phyloP scores from a whole-genome alignment of 2,888 invertebrate genomes.

The Erebia ligea region DNA sequence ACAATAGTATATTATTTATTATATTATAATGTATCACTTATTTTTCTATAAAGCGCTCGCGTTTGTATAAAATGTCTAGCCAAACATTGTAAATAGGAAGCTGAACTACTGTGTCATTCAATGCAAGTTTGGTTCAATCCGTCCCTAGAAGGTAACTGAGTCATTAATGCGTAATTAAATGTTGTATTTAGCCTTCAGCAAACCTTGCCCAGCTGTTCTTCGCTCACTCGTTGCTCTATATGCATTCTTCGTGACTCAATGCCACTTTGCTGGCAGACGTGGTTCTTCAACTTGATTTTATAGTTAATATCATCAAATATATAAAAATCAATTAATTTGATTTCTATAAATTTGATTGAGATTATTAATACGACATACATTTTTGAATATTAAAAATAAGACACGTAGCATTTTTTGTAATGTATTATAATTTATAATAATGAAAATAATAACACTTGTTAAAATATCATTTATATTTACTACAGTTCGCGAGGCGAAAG shows the following conservation, averaged over 20 bases:
- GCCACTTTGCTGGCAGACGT: neutral
- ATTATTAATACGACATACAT: neutral
- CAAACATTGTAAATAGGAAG: slow-evolving; percentile 48
- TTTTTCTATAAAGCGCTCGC: slow-evolving; percentile 2
- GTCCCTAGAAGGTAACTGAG: slow-evolving; percentile 64
- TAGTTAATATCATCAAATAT: neutral
- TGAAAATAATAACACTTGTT: no score
- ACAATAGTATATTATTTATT: neutral
- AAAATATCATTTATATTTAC: no score
- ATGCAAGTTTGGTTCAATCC: slow-evolving; percentile 64
- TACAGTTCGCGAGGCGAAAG: no score
- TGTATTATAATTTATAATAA: no score
- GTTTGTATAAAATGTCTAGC: slow-evolving; percentile 40
- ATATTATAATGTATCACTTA: neutral
- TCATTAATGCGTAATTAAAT: slow-evolving; percentile 31
- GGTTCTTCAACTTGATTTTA: neutral
- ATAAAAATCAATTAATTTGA: slow-evolving; percentile 2
- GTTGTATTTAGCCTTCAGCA: slow-evolving; percentile 22
- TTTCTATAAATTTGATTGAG: no score
- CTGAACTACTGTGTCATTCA: slow-evolving; percentile 45
- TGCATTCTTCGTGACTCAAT: slow-evolving; percentile 19
- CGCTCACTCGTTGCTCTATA: neutral
- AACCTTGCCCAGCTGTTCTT: slow-evolving; percentile 25
- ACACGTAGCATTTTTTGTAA: neutral
- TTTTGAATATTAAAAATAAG: neutral